These are phyloP conservation scores for zebrafish (Danio rerio) DNA, from an alignment of 2,113 vertebrate genomes.

Conservation along the genomic window GRCz12tu NC_133187.1:22710501-22711000, in stretches of 20 bases:
- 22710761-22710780: background rate
- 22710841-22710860: background rate
- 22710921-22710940: conserved; percentile 1
- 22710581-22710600: too few relatives aligned
- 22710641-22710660: background rate
- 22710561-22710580: too few relatives aligned
- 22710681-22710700: background rate
- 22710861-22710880: background rate
- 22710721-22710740: background rate
- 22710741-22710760: background rate
- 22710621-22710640: too few relatives aligned
- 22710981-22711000: conserved; percentile 34
- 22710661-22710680: background rate
- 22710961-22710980: conserved; percentile 23
- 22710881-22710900: conserved; percentile 20
- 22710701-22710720: background rate
- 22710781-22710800: background rate
- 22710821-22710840: background rate
- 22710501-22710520: too few relatives aligned
- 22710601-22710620: too few relatives aligned
- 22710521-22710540: too few relatives aligned
- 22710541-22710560: too few relatives aligned
- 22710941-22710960: conserved; percentile 25
- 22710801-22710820: background rate
- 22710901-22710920: conserved; percentile 18